These are phyloP conservation scores for Eledona agricola DNA, from an alignment of 2,888 invertebrate genomes.

Conservation along the genomic window DNA sequence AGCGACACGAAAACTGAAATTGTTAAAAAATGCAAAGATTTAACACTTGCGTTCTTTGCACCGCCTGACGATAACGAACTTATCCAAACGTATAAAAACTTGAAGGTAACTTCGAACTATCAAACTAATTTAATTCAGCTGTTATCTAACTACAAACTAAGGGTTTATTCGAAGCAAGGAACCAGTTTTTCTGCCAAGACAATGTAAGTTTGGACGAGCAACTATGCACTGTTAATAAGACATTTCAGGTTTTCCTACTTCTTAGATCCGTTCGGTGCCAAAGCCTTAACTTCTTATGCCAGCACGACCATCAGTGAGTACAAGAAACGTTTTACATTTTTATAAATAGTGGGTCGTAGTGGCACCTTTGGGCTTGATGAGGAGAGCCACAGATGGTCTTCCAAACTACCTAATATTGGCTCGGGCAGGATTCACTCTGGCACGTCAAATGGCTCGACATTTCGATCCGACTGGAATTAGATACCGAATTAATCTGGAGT, in stretches of 20 bases:
- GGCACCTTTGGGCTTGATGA: conserved; percentile 31
- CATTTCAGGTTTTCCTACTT: conserved; percentile 33
- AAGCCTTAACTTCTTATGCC: conserved; percentile 25
- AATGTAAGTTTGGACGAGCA: conserved; percentile 15
- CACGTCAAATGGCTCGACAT: conserved; percentile 49
- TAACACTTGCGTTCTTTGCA: conserved; percentile 35
- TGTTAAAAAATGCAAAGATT: conserved; percentile 35
- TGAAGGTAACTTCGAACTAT: conserved; percentile 14
- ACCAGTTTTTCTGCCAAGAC: conserved; percentile 12
- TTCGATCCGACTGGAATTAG: conserved; percentile 48
- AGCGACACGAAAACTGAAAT: conserved; percentile 28
- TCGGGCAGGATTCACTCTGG: conserved; percentile 47
- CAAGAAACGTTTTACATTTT: not conserved
- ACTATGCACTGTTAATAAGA: no score
- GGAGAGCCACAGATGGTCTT: conserved; percentile 35
- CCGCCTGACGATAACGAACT: conserved; percentile 1
- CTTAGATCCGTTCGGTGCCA: conserved; percentile 11
- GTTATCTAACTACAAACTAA: conserved; percentile 9
- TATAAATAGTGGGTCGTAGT: conserved; percentile 13
- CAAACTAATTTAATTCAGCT: conserved; percentile 19
- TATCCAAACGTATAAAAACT: conserved; percentile 3
- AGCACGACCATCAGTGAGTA: conserved; percentile 24
- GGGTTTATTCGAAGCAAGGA: conserved; percentile 7
- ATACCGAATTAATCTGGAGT: conserved; percentile 38
- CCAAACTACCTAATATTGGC: conserved; percentile 48